Evolutionary conservation across 2,888 invertebrate species (phyloP).

Genomic region (Drosophila mettleri): DNA sequence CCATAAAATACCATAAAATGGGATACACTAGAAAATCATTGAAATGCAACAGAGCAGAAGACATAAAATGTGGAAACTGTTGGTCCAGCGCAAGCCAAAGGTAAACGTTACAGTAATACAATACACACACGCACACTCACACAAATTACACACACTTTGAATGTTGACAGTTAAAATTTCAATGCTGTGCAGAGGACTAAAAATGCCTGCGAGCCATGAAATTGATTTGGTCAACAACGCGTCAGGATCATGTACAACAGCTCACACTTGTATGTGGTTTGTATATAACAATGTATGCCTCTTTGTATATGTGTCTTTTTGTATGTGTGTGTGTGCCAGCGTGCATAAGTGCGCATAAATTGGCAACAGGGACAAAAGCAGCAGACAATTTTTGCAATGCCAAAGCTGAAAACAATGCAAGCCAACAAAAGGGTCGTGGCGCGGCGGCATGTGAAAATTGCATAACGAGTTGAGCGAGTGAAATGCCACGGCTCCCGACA

Average conservation of each 20-base stretch:
- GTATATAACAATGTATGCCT: conserved; percentile 6
- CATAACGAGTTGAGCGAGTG: conserved; percentile 60
- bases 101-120: conserved; percentile 21
- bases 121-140: conserved; percentile 4
- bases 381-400: conserved; percentile 28
- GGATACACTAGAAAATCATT: neutral
- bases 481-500: neutral
- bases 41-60: conserved; percentile 22
- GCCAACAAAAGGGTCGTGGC: conserved; percentile 12
- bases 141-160: conserved; percentile 3
- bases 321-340: conserved; percentile 31
- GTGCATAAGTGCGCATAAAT: conserved; percentile 78
- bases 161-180: conserved; percentile 49
- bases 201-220: conserved; percentile 59
- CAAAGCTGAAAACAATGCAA: conserved; percentile 44
- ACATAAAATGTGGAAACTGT: conserved; percentile 22
- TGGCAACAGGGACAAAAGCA: conserved; percentile 53
- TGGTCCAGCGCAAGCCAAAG: conserved; percentile 38
- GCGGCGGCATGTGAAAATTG: conserved; percentile 54
- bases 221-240: conserved; percentile 73
- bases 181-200: conserved; percentile 21
- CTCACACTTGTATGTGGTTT: conserved; percentile 11
- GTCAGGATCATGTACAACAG: conserved; percentile 39
- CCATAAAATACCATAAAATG: neutral
- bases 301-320: conserved; percentile 1